Base-by-base conservation (phyloP, 2,888 invertebrate genomes). In the Aleiodes leptofemur region DNA sequence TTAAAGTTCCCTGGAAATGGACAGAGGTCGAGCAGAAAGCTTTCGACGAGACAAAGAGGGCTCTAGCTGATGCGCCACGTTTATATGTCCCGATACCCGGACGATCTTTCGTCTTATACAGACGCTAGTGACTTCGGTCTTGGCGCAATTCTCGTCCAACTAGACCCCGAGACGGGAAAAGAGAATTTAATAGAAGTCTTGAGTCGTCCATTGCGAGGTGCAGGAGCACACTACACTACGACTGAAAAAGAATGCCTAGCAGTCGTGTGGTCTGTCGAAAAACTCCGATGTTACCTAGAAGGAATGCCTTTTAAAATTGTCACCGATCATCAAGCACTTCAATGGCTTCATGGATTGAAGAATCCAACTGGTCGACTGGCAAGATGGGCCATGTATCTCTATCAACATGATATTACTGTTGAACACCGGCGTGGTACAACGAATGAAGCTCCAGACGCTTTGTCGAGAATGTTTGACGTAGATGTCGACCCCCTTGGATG, bases 331-430 rank as follows among this genome's bases (percentile, higher is more conserved):
- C 77, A 79, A 38, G 76, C 78, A 1, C 23, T 79, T 4, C 72
- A 70, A 11, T 83, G 80, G 82, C 61, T 82, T 0, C 71, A 76
- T 50, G 73, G n/a, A n/a, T 6, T 76, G 55, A 76, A 76, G 69
- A 23, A 72, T 31, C 72, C 69, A 0, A 68, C 72, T 4, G 79
- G 82, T 31, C 72, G 80, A 8, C 55, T 82, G 16, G 80, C 80
- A 6, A 23, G 69, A 8, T 76, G 69, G 74, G 76, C 77, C 0
- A 74, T 79, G n/a, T 72, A 72, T 29, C 23, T 76, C 0, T 55
- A 69, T 5, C 72, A 72, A 59, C 74, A 77, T 43, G 53, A 43
- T 3, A 72, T 76, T 51, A 69, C 69, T 7, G 69, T 76, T 7
- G 53, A 72, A 43, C 69, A 57, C 31, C 56, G 43, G 7, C 55